Conservation (phyloP, 2,888 invertebrate species). For the Chrysolina americana region DNA sequence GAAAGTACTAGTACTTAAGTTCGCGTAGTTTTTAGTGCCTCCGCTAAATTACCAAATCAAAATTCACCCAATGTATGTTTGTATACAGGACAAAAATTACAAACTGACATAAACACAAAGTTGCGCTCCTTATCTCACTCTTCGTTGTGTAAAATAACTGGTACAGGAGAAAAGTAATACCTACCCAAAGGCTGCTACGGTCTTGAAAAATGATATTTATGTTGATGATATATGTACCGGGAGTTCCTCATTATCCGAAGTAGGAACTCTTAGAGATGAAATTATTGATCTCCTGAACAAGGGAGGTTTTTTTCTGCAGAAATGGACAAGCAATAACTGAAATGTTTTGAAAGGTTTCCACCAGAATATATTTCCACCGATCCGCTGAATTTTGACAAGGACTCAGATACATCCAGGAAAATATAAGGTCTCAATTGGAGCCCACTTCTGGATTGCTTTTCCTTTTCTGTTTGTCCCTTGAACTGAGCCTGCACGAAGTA, state of each 20-base stretch:
- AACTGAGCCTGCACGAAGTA: constrained; percentile 26
- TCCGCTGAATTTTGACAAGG: background rate
- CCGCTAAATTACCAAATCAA: background rate
- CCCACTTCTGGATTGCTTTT: background rate
- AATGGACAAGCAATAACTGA: background rate
- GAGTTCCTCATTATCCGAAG: constrained; percentile 7
- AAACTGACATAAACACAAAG: background rate
- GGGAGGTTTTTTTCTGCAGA: background rate
- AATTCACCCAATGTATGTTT: background rate
- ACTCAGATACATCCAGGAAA: background rate
- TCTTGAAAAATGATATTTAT: background rate
- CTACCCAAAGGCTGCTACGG: background rate
- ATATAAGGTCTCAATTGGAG: background rate
- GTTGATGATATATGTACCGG: background rate
- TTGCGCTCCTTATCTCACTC: background rate
- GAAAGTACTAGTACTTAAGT: background rate
- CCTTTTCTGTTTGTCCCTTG: background rate
- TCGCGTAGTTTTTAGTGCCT: background rate
- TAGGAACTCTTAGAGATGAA: constrained; percentile 25
- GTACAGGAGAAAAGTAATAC: background rate
- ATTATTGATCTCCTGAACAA: background rate
- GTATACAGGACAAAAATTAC: background rate
- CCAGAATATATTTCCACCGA: background rate
- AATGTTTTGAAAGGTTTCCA: background rate
- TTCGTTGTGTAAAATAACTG: background rate